Conservation (phyloP, 1,140 invertebrate species). For the Temnothorax nylanderi region DNA sequence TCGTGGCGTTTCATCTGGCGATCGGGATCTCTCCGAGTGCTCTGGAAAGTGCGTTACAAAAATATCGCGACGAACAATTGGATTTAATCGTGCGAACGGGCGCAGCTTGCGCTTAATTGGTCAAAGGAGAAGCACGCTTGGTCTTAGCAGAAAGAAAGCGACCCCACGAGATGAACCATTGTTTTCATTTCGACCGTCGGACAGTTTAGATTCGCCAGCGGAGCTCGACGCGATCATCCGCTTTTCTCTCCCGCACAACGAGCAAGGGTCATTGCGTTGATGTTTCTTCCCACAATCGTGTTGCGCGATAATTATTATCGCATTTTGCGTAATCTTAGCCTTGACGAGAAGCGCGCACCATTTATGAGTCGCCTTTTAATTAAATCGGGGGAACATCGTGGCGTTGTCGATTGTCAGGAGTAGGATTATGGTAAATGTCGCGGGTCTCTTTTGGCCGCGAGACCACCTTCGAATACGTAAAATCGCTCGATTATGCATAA, state of each 20-base stretch:
- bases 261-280: too few relatives aligned
- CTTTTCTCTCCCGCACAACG: neutral
- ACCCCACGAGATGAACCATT: neutral
- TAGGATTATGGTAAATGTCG: neutral
- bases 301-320: neutral
- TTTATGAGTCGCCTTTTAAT: constrained; percentile 34
- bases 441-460: neutral
- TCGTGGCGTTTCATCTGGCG: constrained; percentile 15
- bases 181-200: neutral
- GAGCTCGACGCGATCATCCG: neutral
- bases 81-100: constrained; percentile 43
- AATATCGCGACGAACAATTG: constrained; percentile 26
- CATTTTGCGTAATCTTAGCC: neutral
- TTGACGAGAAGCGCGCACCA: neutral
- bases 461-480: constrained; percentile 5
- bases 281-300: neutral
- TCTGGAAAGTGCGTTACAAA: constrained; percentile 20
- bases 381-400: neutral
- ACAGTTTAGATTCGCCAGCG: constrained; percentile 29
- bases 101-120: neutral
- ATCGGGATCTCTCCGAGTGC: neutral
- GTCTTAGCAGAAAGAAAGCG: constrained; percentile 4
- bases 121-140: neutral
- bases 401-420: neutral
- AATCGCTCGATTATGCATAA: constrained; percentile 35